Evolutionary conservation across 2,797 vertebrate genomes (phyloP), one percentile per base, ranked within the genome.

Genomic region (Mallotus villosus): DNA sequence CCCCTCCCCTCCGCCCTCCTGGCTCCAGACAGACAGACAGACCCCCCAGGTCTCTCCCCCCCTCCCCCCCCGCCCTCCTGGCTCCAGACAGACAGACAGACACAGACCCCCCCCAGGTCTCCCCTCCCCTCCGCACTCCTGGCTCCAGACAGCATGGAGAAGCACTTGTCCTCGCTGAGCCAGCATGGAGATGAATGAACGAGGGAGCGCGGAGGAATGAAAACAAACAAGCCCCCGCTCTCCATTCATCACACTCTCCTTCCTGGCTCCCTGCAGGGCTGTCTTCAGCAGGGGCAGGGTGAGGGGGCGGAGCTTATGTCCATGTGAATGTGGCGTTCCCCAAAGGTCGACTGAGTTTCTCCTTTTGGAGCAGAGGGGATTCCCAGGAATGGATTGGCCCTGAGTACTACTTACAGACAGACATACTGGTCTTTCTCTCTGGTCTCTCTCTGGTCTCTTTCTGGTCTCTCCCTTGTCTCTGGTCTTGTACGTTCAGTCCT

Each of bases 101-200:
- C n/a, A n/a, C n/a, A n/a, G n/a, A n/a, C n/a, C n/a, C n/a, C n/a
- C n/a, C n/a, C n/a, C n/a, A n/a, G n/a, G n/a, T n/a, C n/a, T n/a
- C n/a, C n/a, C n/a, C n/a, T n/a, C n/a, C n/a, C n/a, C n/a, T n/a
- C 41, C 59, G 14, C 46, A 17, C 55, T 5, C 29, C 2, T 2
- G 25, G 1, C 5, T 29, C 24, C 57, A 58, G 19, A 2, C 34
- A 32, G 21, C 22, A 21, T n/a, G 27, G 63, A 61, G 29, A 59
- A 62, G 9, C 19, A 22, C 16, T 51, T 27, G 22, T 46, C 32
- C 46, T 57, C 12, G 5, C 32, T 63, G 29, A 27, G n/a, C 21
- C 67, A 19, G 49, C 17, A 19, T 75, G 34, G 67, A 76, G 67
- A 82, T 74, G 68, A 77, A 84, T 72, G 17, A 74, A 59, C 3